Conservation (phyloP, 2,113 vertebrate genomes). For the Donacobius atricapilla region DNA sequence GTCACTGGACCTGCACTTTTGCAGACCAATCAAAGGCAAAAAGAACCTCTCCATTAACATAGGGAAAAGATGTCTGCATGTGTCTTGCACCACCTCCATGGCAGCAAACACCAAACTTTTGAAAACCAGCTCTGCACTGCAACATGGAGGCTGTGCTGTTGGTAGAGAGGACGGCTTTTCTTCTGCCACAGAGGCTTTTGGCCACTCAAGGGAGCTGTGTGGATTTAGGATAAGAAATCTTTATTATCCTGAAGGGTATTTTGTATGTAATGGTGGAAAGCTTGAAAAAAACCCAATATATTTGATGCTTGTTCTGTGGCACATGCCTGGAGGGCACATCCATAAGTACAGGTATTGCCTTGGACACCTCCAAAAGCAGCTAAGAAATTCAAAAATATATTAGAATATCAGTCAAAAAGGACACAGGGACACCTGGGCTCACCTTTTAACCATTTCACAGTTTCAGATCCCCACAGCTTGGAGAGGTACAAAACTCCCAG, state of each 20-base stretch:
- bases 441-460: not conserved
- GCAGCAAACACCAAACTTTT: not conserved
- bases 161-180: not conserved
- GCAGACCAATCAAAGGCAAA: not conserved
- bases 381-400: not conserved
- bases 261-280: not conserved
- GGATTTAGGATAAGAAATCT: not conserved
- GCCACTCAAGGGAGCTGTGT: not conserved
- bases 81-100: not conserved
- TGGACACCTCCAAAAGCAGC: not conserved
- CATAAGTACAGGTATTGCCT: fast-evolving
- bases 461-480: not conserved
- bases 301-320: not conserved
- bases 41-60: not conserved
- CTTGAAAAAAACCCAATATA: not conserved
- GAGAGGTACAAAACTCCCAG: not conserved
- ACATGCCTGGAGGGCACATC: not conserved
- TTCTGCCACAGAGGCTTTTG: not conserved
- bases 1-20: not conserved
- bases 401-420: not conserved
- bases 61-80: not conserved
- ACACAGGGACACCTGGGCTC: not conserved
- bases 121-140: not conserved
- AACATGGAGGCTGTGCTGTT: not conserved
- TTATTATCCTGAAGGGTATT: not conserved